Evolutionary conservation across 2,797 vertebrate genomes (phyloP).

Genomic region (Harpagifer antarcticus): DNA sequence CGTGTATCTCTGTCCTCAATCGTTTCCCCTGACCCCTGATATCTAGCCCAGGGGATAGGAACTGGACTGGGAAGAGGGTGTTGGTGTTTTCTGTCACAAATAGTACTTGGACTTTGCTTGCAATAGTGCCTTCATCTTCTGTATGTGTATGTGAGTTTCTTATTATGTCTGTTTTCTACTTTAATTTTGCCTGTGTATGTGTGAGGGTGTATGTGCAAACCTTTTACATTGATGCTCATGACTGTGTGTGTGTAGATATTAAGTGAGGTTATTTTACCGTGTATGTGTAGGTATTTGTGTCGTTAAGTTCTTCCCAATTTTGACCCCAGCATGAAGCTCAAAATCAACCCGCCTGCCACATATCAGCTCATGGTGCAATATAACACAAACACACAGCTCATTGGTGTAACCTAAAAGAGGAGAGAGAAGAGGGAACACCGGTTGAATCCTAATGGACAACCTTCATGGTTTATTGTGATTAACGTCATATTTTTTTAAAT

Average conservation of each 20-base stretch:
- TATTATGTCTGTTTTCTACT: conserved; percentile 65
- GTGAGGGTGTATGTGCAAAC: conserved; percentile 52
- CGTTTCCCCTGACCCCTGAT: conserved; percentile 36
- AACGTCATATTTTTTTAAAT: conserved; percentile 20
- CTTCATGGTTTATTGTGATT: conserved; percentile 38
- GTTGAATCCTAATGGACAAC: conserved; percentile 33
- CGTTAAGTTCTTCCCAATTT: conserved; percentile 39
- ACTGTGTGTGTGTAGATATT: conserved; percentile 16
- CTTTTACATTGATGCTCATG: conserved; percentile 43
- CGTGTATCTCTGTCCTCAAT: conserved; percentile 2
- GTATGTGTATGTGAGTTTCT: conserved; percentile 65
- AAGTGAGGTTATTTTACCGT: too few relatives aligned
- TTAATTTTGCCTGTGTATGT: conserved; percentile 55
- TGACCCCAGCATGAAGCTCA: conserved; percentile 55
- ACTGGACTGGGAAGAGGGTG: conserved; percentile 49
- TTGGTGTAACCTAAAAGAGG: conserved; percentile 10
- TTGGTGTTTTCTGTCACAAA: conserved; percentile 74
- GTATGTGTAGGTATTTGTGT: conserved; percentile 35
- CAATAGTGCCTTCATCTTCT: conserved; percentile 89
- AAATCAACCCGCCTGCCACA: conserved; percentile 41
- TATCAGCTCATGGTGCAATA: conserved; percentile 32
- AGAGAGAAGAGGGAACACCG: conserved; percentile 13
- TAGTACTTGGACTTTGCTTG: conserved; percentile 86
- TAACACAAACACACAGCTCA: conserved; percentile 18
- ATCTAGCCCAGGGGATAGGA: conserved; percentile 80